These are phyloP conservation scores for Acropternis orthonyx DNA, from an alignment of 2,797 vertebrate species.

Conservation along the genomic window DNA sequence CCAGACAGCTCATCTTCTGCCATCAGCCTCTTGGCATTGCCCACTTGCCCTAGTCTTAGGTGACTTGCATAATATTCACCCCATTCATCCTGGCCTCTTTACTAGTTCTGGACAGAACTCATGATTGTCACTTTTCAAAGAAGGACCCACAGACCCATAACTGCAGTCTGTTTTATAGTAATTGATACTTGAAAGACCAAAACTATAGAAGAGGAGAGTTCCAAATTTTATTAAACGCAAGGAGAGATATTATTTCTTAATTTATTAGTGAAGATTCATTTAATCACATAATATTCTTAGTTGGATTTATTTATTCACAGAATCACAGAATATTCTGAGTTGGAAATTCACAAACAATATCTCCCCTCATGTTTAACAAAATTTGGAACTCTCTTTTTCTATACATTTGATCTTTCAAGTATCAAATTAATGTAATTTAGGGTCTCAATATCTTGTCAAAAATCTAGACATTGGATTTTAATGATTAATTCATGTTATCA, in stretches of 20 bases:
- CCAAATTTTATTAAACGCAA: not conserved
- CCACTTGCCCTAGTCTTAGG: not conserved
- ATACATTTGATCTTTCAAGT: not conserved
- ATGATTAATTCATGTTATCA: not conserved
- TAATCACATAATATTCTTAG: no score
- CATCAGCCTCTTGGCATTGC: not conserved
- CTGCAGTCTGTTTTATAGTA: not conserved
- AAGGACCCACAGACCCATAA: not conserved
- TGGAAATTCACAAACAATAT: not conserved
- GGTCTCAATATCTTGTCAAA: not conserved
- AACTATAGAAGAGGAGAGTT: not conserved
- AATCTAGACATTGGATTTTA: not conserved
- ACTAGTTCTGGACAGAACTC: not conserved
- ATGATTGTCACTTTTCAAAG: not conserved
- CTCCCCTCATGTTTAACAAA: not conserved
- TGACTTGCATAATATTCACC: not conserved
- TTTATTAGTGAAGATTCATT: not conserved
- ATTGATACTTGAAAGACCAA: not conserved
- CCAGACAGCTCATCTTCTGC: not conserved
- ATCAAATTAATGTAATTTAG: not conserved
- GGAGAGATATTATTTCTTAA: not conserved
- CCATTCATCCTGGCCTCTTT: not conserved
- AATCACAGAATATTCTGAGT: no score
- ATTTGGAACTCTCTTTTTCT: not conserved
- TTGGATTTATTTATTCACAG: no score